Conservation (phyloP, 2,113 vertebrate genomes). For the Cromileptes altivelis region DNA sequence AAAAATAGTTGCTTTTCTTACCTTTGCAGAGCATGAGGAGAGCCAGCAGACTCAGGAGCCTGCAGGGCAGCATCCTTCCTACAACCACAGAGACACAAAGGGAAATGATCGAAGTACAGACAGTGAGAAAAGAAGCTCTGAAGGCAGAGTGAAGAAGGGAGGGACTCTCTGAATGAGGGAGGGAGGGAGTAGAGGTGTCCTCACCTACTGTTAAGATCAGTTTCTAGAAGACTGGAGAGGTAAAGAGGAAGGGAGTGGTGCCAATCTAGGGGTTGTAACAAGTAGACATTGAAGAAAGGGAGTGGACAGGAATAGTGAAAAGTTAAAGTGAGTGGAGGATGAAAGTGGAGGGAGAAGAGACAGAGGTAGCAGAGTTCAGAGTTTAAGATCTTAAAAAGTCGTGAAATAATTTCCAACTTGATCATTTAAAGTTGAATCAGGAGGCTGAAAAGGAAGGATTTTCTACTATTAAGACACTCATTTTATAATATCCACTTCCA, state of each 20-base stretch:
- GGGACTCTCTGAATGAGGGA: constrained; percentile 21
- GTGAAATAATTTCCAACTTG: background rate
- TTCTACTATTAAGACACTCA: too few relatives aligned
- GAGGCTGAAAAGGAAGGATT: too few relatives aligned
- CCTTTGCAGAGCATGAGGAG: constrained; percentile 77
- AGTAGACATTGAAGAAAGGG: background rate
- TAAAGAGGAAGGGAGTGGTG: background rate
- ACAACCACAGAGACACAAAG: background rate
- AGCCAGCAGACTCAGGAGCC: constrained; percentile 63
- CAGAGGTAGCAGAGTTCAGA: background rate
- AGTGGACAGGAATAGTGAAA: background rate
- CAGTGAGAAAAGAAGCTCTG: constrained; percentile 21
- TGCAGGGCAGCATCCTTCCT: constrained; percentile 63
- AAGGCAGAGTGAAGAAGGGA: constrained; percentile 27
- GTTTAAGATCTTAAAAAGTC: too few relatives aligned
- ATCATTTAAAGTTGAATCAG: too few relatives aligned
- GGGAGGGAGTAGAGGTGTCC: constrained; percentile 6
- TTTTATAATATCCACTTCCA: too few relatives aligned
- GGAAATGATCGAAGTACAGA: background rate
- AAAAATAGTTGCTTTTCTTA: constrained; percentile 44
- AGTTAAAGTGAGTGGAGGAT: background rate
- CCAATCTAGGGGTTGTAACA: too few relatives aligned
- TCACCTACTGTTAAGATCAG: constrained; percentile 15
- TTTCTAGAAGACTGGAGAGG: constrained; percentile 28
- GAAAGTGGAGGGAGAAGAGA: background rate